Conservation (phyloP, 2,888 invertebrate species). For the Theodoxus fluviatilis region DNA sequence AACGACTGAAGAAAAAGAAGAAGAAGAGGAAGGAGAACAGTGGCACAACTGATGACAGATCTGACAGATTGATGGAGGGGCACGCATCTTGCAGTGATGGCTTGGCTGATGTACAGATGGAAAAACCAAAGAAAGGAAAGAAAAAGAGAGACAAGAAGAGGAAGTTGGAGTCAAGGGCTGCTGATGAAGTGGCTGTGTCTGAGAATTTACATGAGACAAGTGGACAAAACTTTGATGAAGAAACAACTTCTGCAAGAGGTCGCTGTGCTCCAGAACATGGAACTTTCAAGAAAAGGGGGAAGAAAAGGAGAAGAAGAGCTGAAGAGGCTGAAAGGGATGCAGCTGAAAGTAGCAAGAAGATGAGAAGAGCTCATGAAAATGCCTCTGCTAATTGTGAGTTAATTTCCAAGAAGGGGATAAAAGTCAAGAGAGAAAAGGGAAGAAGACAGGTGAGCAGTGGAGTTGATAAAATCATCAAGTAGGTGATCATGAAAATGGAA, state of each 20-base stretch:
- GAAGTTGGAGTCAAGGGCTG: too few species aligned
- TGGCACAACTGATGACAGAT: too few species aligned
- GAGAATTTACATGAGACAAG: too few species aligned
- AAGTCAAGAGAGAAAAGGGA: neutral
- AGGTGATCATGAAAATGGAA: too few species aligned
- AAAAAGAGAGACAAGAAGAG: neutral
- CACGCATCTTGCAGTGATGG: too few species aligned
- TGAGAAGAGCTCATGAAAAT: too few species aligned
- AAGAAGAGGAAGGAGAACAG: neutral
- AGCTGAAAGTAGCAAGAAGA: neutral
- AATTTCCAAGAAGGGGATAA: slow-evolving; percentile 4
- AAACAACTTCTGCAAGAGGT: too few species aligned
- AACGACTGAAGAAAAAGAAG: neutral
- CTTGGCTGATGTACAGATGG: neutral
- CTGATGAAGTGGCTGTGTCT: too few species aligned
- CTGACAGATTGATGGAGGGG: too few species aligned
- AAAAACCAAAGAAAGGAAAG: neutral
- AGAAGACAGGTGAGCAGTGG: neutral
- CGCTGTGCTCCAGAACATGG: too few species aligned
- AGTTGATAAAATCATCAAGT: too few species aligned
- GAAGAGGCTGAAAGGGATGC: neutral
- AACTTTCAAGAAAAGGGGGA: neutral
- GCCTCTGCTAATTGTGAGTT: neutral
- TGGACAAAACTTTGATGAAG: too few species aligned
- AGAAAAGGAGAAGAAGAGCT: neutral